Base-by-base conservation (phyloP, 37 sponge, comb jelly and placozoan species). In the Amphimedon queenslandica region DNA sequence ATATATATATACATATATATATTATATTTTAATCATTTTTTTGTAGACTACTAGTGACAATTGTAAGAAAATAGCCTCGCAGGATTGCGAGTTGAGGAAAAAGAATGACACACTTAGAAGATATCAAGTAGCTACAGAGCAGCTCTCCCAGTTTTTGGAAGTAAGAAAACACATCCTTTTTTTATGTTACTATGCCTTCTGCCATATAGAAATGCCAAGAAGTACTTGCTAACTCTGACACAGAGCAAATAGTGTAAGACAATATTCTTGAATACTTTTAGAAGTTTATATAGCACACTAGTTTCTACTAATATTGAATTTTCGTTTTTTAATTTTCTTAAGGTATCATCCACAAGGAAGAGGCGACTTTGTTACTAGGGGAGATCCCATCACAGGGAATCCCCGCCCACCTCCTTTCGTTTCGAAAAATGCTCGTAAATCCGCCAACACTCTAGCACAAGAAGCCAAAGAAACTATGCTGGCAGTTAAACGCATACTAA, bases 401-500 rank as follows among this genome's bases (percentile, higher is more conserved):
- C 90, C 90, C 2, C 68, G 90, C 0, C 90, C 90, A 23, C 90
- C 90, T 27, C 84, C 76, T 53, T 89, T 80, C 69, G 63, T 89
- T 33, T 71, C 90, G 28, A 69, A 80, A 37, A 84, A 89, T 69
- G 78, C 90, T 30, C 79, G 75, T 40, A 28, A 61, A 55, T 84
- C 90, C 4, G 51, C 69, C 1, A 74, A 64, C 13, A 89, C 77
- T 25, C 64, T 89, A 58, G 84, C 84, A 20, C 81, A 89, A 73
- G 85, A 89, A 40, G 90, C 85, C 23, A 63, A 89, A 30, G 90
- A 84, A 51, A 76, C 77, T 1, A 58, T 84, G 2, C 31, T 29
- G 51, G 64, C 84, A 57, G 90, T 80, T 13, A 34, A 64, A 34
- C 80, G 79, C 20, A 37, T 89, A 37, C 61, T 89, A n/a, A 40